Evolutionary conservation across 1,140 invertebrate species (phyloP).

Genomic region (Zaprionus africanus): DNA sequence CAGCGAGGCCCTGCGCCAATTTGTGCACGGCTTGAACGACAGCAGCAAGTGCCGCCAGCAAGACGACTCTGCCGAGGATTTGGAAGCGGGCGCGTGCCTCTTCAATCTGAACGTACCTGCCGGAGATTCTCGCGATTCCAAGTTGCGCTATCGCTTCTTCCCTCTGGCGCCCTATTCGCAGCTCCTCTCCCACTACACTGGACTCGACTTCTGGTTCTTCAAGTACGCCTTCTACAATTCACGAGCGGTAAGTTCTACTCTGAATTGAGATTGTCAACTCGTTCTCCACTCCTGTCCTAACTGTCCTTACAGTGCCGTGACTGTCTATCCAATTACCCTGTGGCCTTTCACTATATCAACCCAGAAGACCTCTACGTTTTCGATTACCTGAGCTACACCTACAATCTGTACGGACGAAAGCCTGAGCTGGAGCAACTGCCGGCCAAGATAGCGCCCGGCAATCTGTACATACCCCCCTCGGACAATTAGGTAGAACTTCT

Average conservation of each 20-base stretch:
- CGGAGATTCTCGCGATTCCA: slow-evolving; percentile 92
- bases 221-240: slow-evolving; percentile 87
- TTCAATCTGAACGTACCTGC: slow-evolving; percentile 92
- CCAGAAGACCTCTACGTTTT: slow-evolving; percentile 96
- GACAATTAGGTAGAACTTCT: slow-evolving; percentile 37
- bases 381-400: slow-evolving; percentile 97
- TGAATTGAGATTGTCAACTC: background rate
- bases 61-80: slow-evolving; percentile 91
- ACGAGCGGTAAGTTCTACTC: slow-evolving; percentile 85
- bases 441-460: slow-evolving; percentile 26
- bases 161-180: slow-evolving; percentile 44
- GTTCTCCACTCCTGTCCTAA: background rate
- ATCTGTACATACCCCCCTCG: slow-evolving; percentile 61
- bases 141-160: slow-evolving; percentile 93
- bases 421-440: slow-evolving; percentile 49
- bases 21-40: slow-evolving; percentile 88
- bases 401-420: slow-evolving; percentile 90
- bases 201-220: slow-evolving; percentile 61
- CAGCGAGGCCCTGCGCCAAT: slow-evolving; percentile 89
- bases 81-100: slow-evolving; percentile 95
- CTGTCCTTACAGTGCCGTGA: slow-evolving; percentile 90
- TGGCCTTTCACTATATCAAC: slow-evolving; percentile 98
- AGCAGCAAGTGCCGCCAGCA: slow-evolving; percentile 82
- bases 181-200: slow-evolving; percentile 44
- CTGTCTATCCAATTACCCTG: slow-evolving; percentile 97